These are phyloP conservation scores for Adelosebastes latens DNA, from an alignment of 2,797 vertebrate species.

Conservation along the genomic window DNA sequence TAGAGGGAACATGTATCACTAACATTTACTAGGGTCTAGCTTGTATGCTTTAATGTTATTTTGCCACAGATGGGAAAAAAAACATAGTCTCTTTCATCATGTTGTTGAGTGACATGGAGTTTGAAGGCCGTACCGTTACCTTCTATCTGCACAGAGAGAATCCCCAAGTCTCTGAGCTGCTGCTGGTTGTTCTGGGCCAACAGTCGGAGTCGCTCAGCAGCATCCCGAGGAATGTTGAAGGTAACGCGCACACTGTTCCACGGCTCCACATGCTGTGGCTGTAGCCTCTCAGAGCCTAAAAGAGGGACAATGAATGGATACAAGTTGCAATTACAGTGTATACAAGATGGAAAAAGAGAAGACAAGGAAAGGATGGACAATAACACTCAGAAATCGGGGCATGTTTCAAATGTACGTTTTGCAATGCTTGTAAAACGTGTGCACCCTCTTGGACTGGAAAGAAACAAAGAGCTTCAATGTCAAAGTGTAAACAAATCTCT, in stretches of 20 bases:
- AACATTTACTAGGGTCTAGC: not conserved
- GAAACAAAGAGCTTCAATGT: too few relatives aligned
- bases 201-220: conserved; percentile 92
- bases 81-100: not conserved
- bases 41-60: not conserved
- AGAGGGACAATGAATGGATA: not conserved
- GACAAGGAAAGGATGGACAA: not conserved
- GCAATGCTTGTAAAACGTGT: not conserved
- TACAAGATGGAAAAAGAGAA: not conserved
- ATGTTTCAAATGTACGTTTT: not conserved
- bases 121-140: conserved; percentile 76
- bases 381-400: not conserved
- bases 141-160: conserved; percentile 98
- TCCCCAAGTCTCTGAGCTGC: conserved; percentile 96
- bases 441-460: not conserved
- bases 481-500: not conserved
- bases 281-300: conserved; percentile 87
- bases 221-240: conserved; percentile 98
- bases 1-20: not conserved
- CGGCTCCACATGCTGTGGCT: conserved; percentile 91
- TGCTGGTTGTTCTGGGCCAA: conserved; percentile 98
- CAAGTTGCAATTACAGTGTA: not conserved
- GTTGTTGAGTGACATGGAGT: not conserved
- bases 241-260: conserved; percentile 99
- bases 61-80: not conserved